Conservation (phyloP, 2,797 vertebrate species). For the Sebastes itinus region DNA sequence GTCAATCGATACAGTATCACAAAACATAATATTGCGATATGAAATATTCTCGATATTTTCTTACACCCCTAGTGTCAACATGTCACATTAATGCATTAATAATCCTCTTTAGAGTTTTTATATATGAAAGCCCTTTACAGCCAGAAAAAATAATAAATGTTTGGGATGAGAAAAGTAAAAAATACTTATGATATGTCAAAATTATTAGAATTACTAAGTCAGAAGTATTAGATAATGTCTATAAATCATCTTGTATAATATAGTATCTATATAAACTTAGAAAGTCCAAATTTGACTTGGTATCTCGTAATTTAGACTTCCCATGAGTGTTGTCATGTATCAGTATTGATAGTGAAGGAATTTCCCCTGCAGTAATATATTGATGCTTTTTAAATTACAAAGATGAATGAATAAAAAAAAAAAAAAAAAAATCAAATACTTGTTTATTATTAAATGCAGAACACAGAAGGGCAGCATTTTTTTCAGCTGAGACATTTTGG, state of each 20-base stretch:
- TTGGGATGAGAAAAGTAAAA: neutral
- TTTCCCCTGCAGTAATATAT: too few relatives aligned
- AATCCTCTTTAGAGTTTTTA: neutral
- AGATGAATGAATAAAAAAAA: too few relatives aligned
- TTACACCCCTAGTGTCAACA: too few relatives aligned
- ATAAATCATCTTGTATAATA: neutral
- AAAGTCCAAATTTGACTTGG: neutral
- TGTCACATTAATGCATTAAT: neutral
- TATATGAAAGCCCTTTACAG: neutral
- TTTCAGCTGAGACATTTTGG: too few relatives aligned
- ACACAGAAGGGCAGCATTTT: too few relatives aligned
- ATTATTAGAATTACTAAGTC: neutral
- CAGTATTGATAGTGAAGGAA: neutral
- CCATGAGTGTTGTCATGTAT: neutral
- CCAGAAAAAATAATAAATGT: neutral
- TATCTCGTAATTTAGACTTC: neutral
- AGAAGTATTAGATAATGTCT: neutral
- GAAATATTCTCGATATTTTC: too few relatives aligned
- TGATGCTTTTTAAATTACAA: too few relatives aligned
- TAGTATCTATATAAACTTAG: neutral
- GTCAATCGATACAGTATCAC: too few relatives aligned
- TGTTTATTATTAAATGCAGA: too few relatives aligned
- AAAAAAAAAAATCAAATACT: too few relatives aligned
- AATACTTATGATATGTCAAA: neutral
- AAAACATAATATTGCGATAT: too few relatives aligned